These are phyloP conservation scores for Haemorhous mexicanus DNA, from an alignment of 2,113 vertebrate species.

Conservation along the genomic window DNA sequence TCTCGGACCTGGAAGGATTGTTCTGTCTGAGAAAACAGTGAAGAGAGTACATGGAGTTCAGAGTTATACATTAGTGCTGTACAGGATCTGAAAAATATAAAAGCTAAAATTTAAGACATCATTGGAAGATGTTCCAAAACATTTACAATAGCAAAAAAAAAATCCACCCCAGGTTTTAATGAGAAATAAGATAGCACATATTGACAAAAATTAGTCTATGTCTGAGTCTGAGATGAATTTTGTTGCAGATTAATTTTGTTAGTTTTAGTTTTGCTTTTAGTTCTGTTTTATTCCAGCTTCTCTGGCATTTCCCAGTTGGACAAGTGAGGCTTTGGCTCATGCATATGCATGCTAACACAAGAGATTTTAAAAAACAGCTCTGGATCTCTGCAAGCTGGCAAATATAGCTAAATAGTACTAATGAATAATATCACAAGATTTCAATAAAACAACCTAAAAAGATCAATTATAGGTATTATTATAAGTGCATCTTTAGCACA, in stretches of 20 bases:
- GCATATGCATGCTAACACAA: neutral
- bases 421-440: conserved; percentile 3
- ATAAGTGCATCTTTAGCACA: neutral
- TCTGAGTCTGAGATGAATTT: neutral
- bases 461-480: neutral
- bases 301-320: neutral
- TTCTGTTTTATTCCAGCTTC: neutral
- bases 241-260: neutral
- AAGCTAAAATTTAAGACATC: neutral
- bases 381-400: neutral
- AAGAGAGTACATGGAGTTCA: neutral
- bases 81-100: neutral
- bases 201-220: neutral
- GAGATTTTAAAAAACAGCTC: neutral
- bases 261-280: neutral
- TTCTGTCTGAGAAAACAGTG: neutral
- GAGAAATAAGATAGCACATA: neutral
- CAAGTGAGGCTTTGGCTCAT: neutral
- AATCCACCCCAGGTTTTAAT: neutral
- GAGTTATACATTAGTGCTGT: neutral
- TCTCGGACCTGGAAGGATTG: neutral
- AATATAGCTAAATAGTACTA: neutral
- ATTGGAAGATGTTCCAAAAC: neutral
- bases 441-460: conserved; percentile 19
- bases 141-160: neutral